Evolutionary conservation across 2,888 invertebrate genomes (phyloP).

Genomic region (Mesodorylaimus sp.): DNA sequence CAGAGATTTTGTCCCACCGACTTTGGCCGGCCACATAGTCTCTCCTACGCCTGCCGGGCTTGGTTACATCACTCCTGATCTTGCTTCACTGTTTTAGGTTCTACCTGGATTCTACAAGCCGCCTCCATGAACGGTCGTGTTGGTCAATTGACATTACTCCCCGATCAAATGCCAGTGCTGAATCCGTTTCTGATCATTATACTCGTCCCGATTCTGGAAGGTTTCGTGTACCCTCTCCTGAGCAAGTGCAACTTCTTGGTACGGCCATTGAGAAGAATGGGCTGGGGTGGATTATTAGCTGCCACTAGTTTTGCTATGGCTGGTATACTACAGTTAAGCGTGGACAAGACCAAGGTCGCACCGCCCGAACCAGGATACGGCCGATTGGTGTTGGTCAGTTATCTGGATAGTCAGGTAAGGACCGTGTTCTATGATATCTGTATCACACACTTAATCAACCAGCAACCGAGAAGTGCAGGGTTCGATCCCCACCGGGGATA

Average conservation of each 20-base stretch:
- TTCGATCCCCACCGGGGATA: too few relatives aligned
- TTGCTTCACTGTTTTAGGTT: conserved; percentile 27
- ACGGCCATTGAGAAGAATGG: conserved; percentile 67
- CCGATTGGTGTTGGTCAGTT: too few relatives aligned
- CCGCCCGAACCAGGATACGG: too few relatives aligned
- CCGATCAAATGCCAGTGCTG: conserved; percentile 80
- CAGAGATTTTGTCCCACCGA: too few relatives aligned
- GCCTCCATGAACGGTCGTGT: conserved; percentile 33
- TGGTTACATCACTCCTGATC: too few relatives aligned
- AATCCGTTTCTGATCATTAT: conserved; percentile 36
- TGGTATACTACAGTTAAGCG: conserved; percentile 27
- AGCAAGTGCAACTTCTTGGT: conserved; percentile 29
- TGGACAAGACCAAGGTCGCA: background rate
- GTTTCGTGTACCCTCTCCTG: conserved; percentile 31
- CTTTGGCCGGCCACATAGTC: too few relatives aligned
- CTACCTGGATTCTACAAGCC: conserved; percentile 23
- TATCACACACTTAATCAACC: too few relatives aligned
- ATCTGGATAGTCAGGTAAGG: too few relatives aligned
- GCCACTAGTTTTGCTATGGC: conserved; percentile 64
- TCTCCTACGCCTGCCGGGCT: too few relatives aligned
- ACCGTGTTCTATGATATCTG: too few relatives aligned
- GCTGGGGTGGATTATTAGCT: conserved; percentile 65
- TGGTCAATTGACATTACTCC: conserved; percentile 32
- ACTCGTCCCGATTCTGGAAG: conserved; percentile 37
- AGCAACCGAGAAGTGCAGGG: too few relatives aligned